These are phyloP conservation scores for Okamejei kenojei DNA, from an alignment of 2,797 vertebrate species.

Conservation along the genomic window DNA sequence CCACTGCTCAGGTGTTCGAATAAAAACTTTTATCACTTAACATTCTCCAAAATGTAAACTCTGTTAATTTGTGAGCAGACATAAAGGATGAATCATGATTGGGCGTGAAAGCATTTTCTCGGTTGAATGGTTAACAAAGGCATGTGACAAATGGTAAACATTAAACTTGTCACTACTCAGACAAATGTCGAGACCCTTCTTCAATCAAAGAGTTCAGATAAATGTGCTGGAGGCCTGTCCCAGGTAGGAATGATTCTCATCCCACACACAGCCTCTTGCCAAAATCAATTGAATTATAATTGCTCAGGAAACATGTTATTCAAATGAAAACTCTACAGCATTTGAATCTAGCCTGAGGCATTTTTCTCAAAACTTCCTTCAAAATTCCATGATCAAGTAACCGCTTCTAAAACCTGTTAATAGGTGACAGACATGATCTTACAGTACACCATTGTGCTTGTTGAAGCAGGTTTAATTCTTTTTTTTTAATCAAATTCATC, in stretches of 20 bases:
- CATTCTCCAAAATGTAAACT: not conserved
- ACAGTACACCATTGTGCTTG: not conserved
- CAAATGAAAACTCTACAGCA: not conserved
- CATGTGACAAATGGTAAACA: not conserved
- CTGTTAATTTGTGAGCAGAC: not conserved
- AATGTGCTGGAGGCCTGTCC: not conserved
- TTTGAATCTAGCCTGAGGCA: not conserved
- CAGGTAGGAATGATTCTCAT: constrained; percentile 3
- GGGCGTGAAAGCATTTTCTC: not conserved
- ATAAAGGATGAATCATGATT: constrained; percentile 20
- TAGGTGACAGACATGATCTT: not conserved
- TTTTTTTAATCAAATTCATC: not conserved
- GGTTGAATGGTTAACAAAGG: not conserved
- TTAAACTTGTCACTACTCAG: not conserved
- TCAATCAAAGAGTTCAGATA: not conserved
- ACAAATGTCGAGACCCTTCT: not conserved
- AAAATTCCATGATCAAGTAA: not conserved
- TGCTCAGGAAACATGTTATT: not conserved
- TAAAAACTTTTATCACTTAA: not conserved
- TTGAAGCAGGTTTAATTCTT: not conserved
- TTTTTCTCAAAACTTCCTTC: not conserved
- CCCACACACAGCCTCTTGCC: not conserved
- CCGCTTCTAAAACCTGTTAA: not conserved
- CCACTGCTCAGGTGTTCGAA: not conserved
- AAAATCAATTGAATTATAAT: constrained; percentile 1